These are phyloP conservation scores for Corythornis leucogaster DNA, from an alignment of 2,797 vertebrate species.

Conservation along the genomic window DNA sequence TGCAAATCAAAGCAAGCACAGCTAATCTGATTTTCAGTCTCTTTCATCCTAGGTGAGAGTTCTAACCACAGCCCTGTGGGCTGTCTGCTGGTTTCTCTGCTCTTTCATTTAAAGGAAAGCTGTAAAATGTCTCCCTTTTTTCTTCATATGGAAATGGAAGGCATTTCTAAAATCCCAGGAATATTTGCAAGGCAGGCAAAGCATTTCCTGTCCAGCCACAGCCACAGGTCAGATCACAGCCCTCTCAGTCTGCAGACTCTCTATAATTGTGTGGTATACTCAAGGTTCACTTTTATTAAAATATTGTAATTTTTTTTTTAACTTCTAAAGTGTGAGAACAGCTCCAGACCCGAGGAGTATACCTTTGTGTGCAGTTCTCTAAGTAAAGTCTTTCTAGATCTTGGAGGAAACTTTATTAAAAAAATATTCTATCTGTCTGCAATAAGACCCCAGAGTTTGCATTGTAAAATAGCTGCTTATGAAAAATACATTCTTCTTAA, in stretches of 20 bases:
- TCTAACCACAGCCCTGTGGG: slow-evolving; percentile 4
- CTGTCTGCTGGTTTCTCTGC: slow-evolving; percentile 3
- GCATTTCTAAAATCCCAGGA: slow-evolving; percentile 44
- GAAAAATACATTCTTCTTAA: slow-evolving; percentile 38
- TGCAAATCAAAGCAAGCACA: slow-evolving; percentile 26
- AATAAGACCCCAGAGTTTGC: slow-evolving; percentile 14
- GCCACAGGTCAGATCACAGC: neutral
- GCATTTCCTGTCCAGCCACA: neutral
- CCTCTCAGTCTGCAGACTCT: neutral
- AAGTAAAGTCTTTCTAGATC: neutral
- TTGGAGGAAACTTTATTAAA: slow-evolving; percentile 29
- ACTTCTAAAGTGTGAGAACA: slow-evolving; percentile 25
- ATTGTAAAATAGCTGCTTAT: slow-evolving; percentile 56
- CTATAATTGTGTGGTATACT: neutral
- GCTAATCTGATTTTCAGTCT: slow-evolving; percentile 19
- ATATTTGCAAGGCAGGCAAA: slow-evolving; percentile 31
- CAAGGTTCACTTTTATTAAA: slow-evolving; percentile 8
- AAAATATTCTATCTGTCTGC: slow-evolving; percentile 40
- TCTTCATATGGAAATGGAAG: slow-evolving; percentile 38
- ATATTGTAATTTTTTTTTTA: neutral
- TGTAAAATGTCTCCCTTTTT: slow-evolving; percentile 24
- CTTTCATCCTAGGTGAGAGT: slow-evolving; percentile 37
- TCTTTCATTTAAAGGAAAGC: slow-evolving; percentile 30
- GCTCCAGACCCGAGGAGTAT: neutral
- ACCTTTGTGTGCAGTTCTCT: neutral